These are phyloP conservation scores for Gambusia yucatana DNA, from an alignment of 2,797 vertebrate genomes.

Conservation along the genomic window DNA sequence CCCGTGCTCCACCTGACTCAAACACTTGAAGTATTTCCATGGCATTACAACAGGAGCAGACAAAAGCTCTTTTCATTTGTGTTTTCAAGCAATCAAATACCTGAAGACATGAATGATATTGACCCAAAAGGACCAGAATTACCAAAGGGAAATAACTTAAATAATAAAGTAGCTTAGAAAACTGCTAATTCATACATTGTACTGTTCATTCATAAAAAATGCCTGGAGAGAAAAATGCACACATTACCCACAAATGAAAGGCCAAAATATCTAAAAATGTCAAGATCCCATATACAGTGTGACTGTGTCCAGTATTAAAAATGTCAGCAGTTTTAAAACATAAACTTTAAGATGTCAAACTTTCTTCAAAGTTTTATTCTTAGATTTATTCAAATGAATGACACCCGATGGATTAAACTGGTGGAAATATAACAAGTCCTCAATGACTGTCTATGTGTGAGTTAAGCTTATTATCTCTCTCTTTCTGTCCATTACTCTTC, in stretches of 20 bases:
- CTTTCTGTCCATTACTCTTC: background rate
- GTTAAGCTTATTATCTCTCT: background rate
- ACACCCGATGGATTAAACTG: background rate
- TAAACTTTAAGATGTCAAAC: background rate
- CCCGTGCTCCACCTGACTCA: background rate
- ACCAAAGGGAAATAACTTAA: background rate
- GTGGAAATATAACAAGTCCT: background rate
- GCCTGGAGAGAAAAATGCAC: background rate
- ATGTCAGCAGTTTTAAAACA: background rate
- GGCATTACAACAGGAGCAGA: background rate
- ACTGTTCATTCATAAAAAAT: background rate
- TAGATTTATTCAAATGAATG: background rate
- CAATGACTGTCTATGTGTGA: background rate
- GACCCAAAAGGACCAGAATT: background rate
- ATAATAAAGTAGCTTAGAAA: background rate
- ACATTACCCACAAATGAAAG: background rate
- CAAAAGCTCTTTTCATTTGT: background rate
- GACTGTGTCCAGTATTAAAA: background rate
- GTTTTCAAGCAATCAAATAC: background rate
- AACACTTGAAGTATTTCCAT: background rate
- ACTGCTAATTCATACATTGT: background rate
- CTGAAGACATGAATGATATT: background rate
- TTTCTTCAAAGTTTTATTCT: background rate
- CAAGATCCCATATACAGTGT: background rate
- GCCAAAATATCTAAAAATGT: background rate